A percentile compares a stretch with the other conserved stretches of the same genome.
Conservation (phyloP, 2,888 invertebrate genomes). For the Biston stratarius region DNA sequence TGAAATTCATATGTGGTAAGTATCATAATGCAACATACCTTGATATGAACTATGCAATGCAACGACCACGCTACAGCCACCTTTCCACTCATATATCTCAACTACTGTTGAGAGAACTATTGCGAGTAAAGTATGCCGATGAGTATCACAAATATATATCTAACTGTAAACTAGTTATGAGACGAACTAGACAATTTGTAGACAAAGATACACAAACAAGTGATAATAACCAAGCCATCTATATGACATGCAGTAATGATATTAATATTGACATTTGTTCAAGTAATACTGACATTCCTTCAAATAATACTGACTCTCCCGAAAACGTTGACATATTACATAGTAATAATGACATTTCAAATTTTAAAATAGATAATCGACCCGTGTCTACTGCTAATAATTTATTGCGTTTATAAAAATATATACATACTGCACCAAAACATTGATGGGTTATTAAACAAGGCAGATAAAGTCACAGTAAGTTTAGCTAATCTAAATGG, state of each 20-base stretch:
- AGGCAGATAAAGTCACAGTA: neutral
- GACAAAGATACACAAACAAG: slow-evolving; percentile 5
- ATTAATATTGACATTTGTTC: neutral
- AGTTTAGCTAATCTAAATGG: neutral
- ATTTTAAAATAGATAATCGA: no score
- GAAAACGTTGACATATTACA: neutral
- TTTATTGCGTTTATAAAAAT: slow-evolving; percentile 2
- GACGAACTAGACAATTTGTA: neutral
- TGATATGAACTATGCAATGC: neutral
- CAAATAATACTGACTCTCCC: neutral
- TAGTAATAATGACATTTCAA: no score
- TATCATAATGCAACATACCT: neutral
- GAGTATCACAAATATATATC: neutral
- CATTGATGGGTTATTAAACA: slow-evolving; percentile 3
- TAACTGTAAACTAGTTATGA: neutral
- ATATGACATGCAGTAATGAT: neutral
- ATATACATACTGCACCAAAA: slow-evolving; percentile 2
- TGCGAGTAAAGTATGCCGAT: neutral
- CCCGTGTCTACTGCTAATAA: neutral
- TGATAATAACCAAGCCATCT: neutral
- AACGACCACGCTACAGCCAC: neutral
- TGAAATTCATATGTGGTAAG: neutral
- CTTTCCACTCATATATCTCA: neutral
- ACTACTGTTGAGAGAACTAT: neutral
- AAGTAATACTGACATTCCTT: neutral